Evolutionary conservation across 2,888 invertebrate genomes (phyloP).

Genomic region (Cheilosia pagana): DNA sequence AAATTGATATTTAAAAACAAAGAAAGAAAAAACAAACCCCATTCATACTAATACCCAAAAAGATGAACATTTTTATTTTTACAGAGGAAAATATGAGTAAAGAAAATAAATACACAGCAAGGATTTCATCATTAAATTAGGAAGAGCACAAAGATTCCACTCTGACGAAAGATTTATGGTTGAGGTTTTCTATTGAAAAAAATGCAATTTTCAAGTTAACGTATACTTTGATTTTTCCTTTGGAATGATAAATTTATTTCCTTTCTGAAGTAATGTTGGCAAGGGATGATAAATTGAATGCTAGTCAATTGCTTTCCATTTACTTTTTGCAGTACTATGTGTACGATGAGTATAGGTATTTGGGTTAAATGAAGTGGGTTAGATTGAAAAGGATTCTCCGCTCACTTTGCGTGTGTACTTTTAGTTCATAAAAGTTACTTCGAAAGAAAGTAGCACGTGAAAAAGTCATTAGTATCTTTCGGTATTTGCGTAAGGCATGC

Average conservation of each 20-base stretch:
- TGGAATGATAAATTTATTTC: slow-evolving; percentile 17
- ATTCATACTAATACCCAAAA: background rate
- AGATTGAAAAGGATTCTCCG: background rate
- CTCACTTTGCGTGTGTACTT: background rate
- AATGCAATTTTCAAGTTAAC: background rate
- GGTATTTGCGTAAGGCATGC: background rate
- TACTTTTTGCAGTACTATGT: background rate
- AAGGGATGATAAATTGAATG: slow-evolving; percentile 21
- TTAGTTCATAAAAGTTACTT: background rate
- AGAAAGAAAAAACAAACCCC: background rate
- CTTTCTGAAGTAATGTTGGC: slow-evolving; percentile 8
- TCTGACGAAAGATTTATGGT: background rate
- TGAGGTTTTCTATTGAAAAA: background rate
- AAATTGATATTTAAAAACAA: background rate
- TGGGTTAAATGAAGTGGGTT: background rate
- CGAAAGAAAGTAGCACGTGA: background rate
- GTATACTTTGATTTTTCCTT: slow-evolving; percentile 6
- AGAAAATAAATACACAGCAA: background rate
- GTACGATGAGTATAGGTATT: background rate
- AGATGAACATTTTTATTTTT: background rate
- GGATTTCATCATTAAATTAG: background rate
- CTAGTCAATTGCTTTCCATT: slow-evolving; percentile 9
- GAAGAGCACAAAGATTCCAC: background rate
- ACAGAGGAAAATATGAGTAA: background rate
- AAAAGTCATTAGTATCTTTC: background rate